These are phyloP conservation scores for Sebastes steindachneri DNA, from an alignment of 2,797 vertebrate genomes.

Conservation along the genomic window DNA sequence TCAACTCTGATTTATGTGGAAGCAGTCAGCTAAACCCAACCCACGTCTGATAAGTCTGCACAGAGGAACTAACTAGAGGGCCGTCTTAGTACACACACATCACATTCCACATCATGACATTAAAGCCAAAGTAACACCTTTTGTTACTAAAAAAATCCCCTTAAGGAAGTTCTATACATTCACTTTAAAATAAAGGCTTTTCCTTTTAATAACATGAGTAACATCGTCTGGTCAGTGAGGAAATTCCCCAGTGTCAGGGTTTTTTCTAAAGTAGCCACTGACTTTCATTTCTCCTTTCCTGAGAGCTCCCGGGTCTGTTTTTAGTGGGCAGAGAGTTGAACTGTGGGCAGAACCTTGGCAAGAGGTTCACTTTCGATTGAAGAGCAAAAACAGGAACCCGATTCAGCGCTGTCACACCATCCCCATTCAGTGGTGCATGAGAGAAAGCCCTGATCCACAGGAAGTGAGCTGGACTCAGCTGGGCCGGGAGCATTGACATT, in stretches of 20 bases:
- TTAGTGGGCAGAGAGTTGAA: slow-evolving; percentile 40
- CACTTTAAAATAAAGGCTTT: slow-evolving; percentile 1
- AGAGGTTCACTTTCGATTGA: slow-evolving; percentile 54
- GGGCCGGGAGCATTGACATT: slow-evolving; percentile 67
- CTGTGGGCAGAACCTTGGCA: slow-evolving; percentile 56
- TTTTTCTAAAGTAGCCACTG: neutral
- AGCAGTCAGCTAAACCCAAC: neutral
- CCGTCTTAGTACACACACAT: neutral
- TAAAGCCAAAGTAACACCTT: neutral
- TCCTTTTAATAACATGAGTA: neutral
- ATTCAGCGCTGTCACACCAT: slow-evolving; percentile 70
- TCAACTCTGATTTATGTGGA: neutral
- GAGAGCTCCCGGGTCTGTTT: slow-evolving; percentile 1
- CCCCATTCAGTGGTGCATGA: slow-evolving; percentile 68
- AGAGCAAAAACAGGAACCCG: slow-evolving; percentile 74
- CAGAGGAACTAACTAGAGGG: neutral
- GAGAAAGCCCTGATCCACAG: slow-evolving; percentile 70
- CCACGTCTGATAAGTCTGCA: neutral
- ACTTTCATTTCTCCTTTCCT: slow-evolving; percentile 58
- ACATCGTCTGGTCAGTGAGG: neutral
- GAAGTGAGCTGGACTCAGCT: slow-evolving; percentile 71
- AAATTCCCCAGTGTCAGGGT: neutral
- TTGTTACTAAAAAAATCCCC: neutral
- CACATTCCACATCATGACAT: neutral
- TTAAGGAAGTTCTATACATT: neutral